These are phyloP conservation scores for Thymallus thymallus DNA, from an alignment of 2,113 vertebrate species.

Conservation along the genomic window DNA sequence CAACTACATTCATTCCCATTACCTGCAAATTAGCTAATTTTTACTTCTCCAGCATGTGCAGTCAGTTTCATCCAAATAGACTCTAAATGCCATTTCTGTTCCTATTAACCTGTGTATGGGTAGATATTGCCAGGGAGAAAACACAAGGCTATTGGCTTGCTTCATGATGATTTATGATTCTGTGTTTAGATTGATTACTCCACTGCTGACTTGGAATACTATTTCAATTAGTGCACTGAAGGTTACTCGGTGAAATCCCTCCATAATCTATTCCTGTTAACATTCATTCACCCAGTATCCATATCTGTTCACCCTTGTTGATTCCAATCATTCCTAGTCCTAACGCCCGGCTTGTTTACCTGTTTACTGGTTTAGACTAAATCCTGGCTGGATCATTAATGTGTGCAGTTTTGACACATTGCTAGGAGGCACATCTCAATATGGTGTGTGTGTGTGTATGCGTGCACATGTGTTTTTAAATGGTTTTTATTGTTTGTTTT, in stretches of 20 bases:
- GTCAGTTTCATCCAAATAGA: slow-evolving; percentile 99
- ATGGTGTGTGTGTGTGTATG: slow-evolving; percentile 19
- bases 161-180: slow-evolving; percentile 99
- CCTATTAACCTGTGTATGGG: slow-evolving; percentile 99
- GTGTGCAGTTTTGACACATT: slow-evolving; percentile 23
- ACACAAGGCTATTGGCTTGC: slow-evolving; percentile 93
- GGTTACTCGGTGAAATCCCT: slow-evolving; percentile 99
- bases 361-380: slow-evolving; percentile 89
- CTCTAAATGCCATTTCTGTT: slow-evolving; percentile 99
- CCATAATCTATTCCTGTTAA: slow-evolving; percentile 99
- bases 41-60: slow-evolving; percentile 91
- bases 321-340: slow-evolving; percentile 97
- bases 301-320: slow-evolving; percentile 99
- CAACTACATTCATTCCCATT: slow-evolving; percentile 99
- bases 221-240: slow-evolving; percentile 99
- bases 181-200: slow-evolving; percentile 99
- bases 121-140: slow-evolving; percentile 98
- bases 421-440: slow-evolving; percentile 67
- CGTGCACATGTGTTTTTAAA: slow-evolving; percentile 45
- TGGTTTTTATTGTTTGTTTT: slow-evolving; percentile 70
- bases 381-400: slow-evolving; percentile 63
- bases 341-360: slow-evolving; percentile 97
- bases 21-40: slow-evolving; percentile 99
- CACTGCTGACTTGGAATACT: slow-evolving; percentile 99
- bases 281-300: slow-evolving; percentile 99